phyloP scores from a whole-genome alignment of 2,797 vertebrate genomes.

The Australoheros facetus region DNA sequence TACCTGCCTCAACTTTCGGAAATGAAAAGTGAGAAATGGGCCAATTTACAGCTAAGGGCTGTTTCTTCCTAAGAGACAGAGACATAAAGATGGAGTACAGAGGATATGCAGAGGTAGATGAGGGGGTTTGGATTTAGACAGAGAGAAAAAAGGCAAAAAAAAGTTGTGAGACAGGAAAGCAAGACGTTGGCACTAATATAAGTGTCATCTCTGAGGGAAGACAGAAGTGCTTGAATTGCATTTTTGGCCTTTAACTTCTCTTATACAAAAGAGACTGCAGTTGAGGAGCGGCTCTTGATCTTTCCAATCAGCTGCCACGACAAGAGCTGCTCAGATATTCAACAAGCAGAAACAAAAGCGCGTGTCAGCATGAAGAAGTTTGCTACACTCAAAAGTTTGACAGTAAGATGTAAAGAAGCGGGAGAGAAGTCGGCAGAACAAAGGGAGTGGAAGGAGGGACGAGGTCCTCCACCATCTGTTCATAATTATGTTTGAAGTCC shows the following conservation, averaged over 20 bases:
- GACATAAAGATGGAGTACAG: slow-evolving; percentile 63
- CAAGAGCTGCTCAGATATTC: slow-evolving; percentile 72
- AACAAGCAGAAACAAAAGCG: slow-evolving; percentile 70
- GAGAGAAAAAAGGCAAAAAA: slow-evolving; percentile 33
- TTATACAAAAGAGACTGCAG: slow-evolving; percentile 57
- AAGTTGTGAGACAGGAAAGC: slow-evolving; percentile 60
- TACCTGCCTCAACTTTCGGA: slow-evolving; percentile 67
- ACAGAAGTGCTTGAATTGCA: slow-evolving; percentile 75
- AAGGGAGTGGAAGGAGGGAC: slow-evolving; percentile 36
- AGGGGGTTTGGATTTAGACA: slow-evolving; percentile 54
- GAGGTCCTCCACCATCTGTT: slow-evolving; percentile 64
- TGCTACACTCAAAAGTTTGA: slow-evolving; percentile 51
- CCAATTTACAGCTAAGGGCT: slow-evolving; percentile 78
- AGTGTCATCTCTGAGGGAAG: slow-evolving; percentile 65
- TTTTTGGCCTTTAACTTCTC: slow-evolving; percentile 69
- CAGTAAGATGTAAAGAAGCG: slow-evolving; percentile 45
- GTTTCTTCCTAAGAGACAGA: slow-evolving; percentile 72
- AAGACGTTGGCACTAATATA: slow-evolving; percentile 62
- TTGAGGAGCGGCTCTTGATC: slow-evolving; percentile 69
- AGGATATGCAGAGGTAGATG: slow-evolving; percentile 64
- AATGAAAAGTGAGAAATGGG: slow-evolving; percentile 78
- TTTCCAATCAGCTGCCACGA: slow-evolving; percentile 69
- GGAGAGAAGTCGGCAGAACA: slow-evolving; percentile 49
- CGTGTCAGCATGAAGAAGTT: slow-evolving; percentile 64
- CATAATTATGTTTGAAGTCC: slow-evolving; percentile 57